phyloP scores from a whole-genome alignment of 2,113 vertebrate species.

The Varanus komodoensis region DNA sequence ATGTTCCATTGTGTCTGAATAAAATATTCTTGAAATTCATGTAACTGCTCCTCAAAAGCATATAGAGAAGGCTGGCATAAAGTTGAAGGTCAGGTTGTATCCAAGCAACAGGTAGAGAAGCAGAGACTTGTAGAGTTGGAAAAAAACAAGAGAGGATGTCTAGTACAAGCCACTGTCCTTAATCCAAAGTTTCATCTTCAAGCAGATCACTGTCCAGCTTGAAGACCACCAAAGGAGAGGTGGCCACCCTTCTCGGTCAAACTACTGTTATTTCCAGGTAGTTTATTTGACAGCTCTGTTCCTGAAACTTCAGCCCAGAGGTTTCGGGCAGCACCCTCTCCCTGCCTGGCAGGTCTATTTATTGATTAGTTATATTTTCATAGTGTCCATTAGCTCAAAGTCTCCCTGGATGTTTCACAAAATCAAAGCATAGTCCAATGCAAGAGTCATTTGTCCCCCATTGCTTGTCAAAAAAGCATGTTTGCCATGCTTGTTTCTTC shows the following conservation, averaged over 20 bases:
- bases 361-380: no score
- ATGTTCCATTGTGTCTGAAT: not conserved
- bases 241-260: not conserved
- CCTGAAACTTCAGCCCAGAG: not conserved
- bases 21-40: not conserved
- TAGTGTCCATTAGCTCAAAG: no score
- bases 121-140: not conserved
- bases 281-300: not conserved
- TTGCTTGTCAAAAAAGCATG: no score
- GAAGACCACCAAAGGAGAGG: not conserved
- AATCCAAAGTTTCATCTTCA: not conserved
- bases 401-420: no score
- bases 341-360: no score
- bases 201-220: not conserved
- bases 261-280: not conserved
- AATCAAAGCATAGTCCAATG: no score
- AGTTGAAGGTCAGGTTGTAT: not conserved
- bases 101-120: not conserved
- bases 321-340: no score
- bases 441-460: no score
- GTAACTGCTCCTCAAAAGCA: not conserved
- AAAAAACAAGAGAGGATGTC: not conserved
- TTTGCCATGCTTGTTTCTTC: no score
- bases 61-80: not conserved
- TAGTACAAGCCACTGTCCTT: not conserved